Conservation (phyloP, 2,113 vertebrate species). For the Paraplagusia blochii region DNA sequence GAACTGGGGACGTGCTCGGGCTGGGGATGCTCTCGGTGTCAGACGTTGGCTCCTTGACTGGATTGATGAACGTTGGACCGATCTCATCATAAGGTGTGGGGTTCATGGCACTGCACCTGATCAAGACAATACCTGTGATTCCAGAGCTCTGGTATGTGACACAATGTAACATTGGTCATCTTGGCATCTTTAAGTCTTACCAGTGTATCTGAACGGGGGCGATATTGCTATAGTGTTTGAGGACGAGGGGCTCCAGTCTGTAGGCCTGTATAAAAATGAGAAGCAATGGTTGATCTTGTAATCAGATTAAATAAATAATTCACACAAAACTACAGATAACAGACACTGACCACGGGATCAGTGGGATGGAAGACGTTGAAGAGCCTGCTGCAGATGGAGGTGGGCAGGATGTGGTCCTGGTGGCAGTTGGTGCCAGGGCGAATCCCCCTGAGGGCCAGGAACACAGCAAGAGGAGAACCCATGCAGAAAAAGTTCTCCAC, state of each 20-base stretch:
- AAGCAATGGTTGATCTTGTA: background rate
- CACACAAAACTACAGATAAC: background rate
- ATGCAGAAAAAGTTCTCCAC: conserved; percentile 99
- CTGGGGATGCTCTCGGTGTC: conserved; percentile 87
- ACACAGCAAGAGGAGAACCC: conserved; percentile 96
- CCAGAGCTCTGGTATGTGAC: background rate
- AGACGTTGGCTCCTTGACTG: conserved; percentile 82
- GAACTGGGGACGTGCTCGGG: conserved; percentile 89
- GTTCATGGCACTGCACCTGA: conserved; percentile 85
- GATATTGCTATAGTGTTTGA: conserved; percentile 97
- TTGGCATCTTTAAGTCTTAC: conserved; percentile 59
- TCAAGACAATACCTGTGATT: background rate
- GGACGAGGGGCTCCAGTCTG: conserved; percentile 91
- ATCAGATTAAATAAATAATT: too few species aligned
- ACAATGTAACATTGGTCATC: background rate
- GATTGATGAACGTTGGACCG: conserved; percentile 87
- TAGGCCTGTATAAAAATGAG: conserved; percentile 82
- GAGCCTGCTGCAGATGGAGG: conserved; percentile 87
- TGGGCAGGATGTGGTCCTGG: conserved; percentile 95
- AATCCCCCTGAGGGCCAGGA: conserved; percentile 92
- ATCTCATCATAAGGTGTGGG: conserved; percentile 87
- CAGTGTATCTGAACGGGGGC: conserved; percentile 96
- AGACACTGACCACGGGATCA: conserved; percentile 91
- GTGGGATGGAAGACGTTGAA: conserved; percentile 97
- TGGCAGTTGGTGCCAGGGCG: conserved; percentile 86